Evolutionary conservation across 2,888 invertebrate genomes (phyloP), one percentile per base, ranked within the genome.

Genomic region (Leptinotarsa tumamoca): DNA sequence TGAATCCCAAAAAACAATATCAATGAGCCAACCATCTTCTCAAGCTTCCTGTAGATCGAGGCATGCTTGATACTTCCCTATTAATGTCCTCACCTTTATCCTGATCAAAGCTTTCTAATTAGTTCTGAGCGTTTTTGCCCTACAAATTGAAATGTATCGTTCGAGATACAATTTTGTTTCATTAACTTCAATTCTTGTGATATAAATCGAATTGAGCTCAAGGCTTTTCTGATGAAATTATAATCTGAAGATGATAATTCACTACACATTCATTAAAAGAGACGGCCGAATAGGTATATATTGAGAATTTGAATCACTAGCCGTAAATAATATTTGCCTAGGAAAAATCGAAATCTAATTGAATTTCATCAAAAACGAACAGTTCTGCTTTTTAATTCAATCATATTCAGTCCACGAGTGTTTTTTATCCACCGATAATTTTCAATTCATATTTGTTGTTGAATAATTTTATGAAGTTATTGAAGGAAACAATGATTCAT

Each of bases 261-360:
- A 79, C 78, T 76, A 79, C 71, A 73, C 63, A 43, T n/a, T 63
- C 63, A 63, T 43, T 63, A 78, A 73, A 79, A 79, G 73, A 76
- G 74, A 68, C 63, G 61, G 56, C 63, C 70, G 75, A 73, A 76
- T 58, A 66, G 54, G 76, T 73, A 73, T 80, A 58, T 58, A 80
- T 78, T 78, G 78, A 81, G 81, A 82, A 82, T 81, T 78, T 75
- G 75, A 77, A 75, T 74, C 79, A 75, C 74, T 58, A 71, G 17
- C 74, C 79, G 75, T 80, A 79, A 75, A 75, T 77, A 73, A 81
- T 81, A 81, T 80, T 79, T 80, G 78, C 78, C 76, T 76, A 82
- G 79, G 78, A 80, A 79, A 81, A 82, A 82, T 80, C 74, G 73
- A 80, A 79, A 75, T 5, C 73, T 79, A 81, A 81, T 81, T 81